Evolutionary conservation across 2,888 invertebrate species (phyloP), one percentile per base, ranked within the genome.

Genomic region (Malachius bipustulatus): DNA sequence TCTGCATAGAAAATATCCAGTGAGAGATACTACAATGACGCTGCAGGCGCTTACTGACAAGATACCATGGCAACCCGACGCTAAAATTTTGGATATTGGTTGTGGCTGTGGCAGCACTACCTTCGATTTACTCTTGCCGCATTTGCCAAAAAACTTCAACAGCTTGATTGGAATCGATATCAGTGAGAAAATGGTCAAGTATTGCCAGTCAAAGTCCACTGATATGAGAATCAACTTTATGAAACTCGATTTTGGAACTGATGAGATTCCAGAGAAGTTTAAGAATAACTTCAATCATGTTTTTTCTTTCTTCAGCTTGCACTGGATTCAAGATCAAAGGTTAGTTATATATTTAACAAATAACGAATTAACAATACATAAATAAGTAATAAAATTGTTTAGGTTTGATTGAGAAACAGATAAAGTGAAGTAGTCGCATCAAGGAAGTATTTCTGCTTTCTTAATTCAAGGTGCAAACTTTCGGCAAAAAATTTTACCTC

Each of bases 261-360:
- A 60, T 0, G 52, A 62, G 19, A 40, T 75, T 34, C 69, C 71
- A 0, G 49, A 52, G 2, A 56, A 66, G 11, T 44, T 67, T 30
- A 46, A 55, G 8, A 62, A 57, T 31, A 51, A 59, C 19, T 81
- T 75, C 47, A 68, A 74, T 48, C 75, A 78, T 47, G 68, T 70
- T 0, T 70, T 78, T 26, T 80, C 81, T 0, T 79, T 81, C 50
- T 79, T 79, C 51, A 72, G 78, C 39, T 61, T 82, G 2, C 80
- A 82, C 49, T 82, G 81, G 81, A 70, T 81, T 24, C 69, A 69
- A 45, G 68, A 80, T 50, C 73, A 75, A 53, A 64, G 68, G 75
- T 76, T 62, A 63, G 66, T 42, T n/a, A n/a, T n/a, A n/a, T n/a
- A n/a, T n/a, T n/a, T n/a, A n/a, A n/a, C n/a, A n/a, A n/a, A n/a